A percentile compares a stretch with the other conserved stretches of the same genome.
These are phyloP conservation scores for Lethocerus indicus DNA, from an alignment of 1,140 invertebrate species.

Conservation along the genomic window DNA sequence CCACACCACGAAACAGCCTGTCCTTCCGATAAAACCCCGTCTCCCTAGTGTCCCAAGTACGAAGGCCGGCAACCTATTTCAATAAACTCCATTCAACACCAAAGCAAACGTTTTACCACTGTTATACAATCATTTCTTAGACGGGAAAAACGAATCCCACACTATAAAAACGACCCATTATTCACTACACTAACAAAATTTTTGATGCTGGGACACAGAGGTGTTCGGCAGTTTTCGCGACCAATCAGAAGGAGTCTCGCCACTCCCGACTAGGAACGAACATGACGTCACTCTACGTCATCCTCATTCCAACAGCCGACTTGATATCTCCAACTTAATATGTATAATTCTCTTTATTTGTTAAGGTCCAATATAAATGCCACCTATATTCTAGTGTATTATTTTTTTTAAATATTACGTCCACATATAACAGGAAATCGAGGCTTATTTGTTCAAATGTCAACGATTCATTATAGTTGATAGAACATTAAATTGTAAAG, in stretches of 20 bases:
- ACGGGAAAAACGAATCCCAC: too few relatives aligned
- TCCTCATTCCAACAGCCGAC: too few relatives aligned
- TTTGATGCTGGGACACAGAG: slow-evolving; percentile 21
- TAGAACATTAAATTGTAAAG: too few relatives aligned
- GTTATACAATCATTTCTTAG: too few relatives aligned
- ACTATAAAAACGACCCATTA: slow-evolving; percentile 16
- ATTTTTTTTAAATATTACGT: neutral
- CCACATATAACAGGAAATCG: neutral
- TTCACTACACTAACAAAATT: slow-evolving; percentile 21
- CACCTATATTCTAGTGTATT: neutral
- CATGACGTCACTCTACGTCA: slow-evolving; percentile 20
- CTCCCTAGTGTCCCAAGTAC: slow-evolving; percentile 4
- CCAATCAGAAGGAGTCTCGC: slow-evolving; percentile 17
- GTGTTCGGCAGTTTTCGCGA: slow-evolving; percentile 20
- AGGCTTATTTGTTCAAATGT: neutral
- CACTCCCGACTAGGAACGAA: slow-evolving; percentile 17
- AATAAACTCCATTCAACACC: slow-evolving; percentile 9
- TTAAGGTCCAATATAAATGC: neutral
- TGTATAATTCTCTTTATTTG: neutral
- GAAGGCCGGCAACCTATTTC: slow-evolving; percentile 10
- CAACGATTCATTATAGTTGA: neutral
- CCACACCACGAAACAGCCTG: slow-evolving; percentile 17
- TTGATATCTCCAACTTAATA: too few relatives aligned
- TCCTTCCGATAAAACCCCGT: slow-evolving; percentile 9
- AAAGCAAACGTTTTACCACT: too few relatives aligned